Base-by-base conservation (phyloP, 2,888 invertebrate genomes). In the Leptopilina drosophilae region DNA sequence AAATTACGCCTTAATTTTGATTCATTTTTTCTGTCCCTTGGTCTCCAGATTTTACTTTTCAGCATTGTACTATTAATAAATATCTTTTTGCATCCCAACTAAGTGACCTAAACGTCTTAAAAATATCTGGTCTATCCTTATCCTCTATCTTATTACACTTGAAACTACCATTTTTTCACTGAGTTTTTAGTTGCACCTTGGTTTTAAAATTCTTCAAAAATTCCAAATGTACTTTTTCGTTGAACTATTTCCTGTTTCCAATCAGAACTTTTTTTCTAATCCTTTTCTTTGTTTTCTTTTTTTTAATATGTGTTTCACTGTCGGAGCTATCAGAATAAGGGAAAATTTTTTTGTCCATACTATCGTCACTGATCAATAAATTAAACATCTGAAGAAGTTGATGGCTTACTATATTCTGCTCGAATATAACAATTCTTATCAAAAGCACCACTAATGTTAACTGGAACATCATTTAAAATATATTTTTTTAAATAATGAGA, bases 251-350 rank as follows among this genome's bases (percentile, higher is more conserved):
- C 59, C 15, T 59, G 59, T 59, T 59, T 59, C 59, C 59, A 59
- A n/a, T 59, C 59, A 59, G n/a, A 14, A 59, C 59, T 59, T 59
- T 59, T 59, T 59, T 59, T 59, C 59, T 59, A n/a, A 59, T n/a
- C n/a, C 7, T 59, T n/a, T 59, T 59, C n/a, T 59, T 59, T 15
- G 59, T 59, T 59, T 42, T 46, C 12, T 73, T 46, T 46, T 20
- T 66, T 77, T 76, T 62, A 76, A 78, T 76, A 59, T 59, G 0
- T n/a, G n/a, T 59, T n/a, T n/a, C n/a, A 59, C 59, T 59, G 5
- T 59, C 59, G n/a, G 59, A 59, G n/a, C n/a, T 59, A 59, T 59
- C 59, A 12, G 59, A 59, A 59, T 59, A 59, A 59, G 59, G 59
- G n/a, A 59, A 15, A 59, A 59, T 14, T 59, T n/a, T 12, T 59